phyloP scores from a whole-genome alignment of 2,888 invertebrate genomes.

The Drosophila nigricruria region DNA sequence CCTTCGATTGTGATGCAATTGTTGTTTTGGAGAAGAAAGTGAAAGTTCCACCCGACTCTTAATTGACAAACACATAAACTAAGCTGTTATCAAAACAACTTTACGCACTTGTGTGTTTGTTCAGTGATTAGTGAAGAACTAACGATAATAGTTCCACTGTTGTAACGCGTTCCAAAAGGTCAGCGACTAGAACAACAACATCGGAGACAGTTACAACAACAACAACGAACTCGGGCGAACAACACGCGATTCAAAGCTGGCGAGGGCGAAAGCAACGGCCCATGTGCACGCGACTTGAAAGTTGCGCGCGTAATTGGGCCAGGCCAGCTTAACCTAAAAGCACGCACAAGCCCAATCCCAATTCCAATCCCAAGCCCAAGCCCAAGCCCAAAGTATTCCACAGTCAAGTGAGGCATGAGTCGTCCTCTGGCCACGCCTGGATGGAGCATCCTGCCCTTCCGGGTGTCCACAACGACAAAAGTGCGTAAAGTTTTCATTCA shows the following conservation, averaged over 20 bases:
- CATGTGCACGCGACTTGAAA: slow-evolving; percentile 58
- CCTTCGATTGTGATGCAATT: slow-evolving; percentile 72
- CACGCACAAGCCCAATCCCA: slow-evolving; percentile 16
- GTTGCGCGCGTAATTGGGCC: slow-evolving; percentile 53
- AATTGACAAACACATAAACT: slow-evolving; percentile 30
- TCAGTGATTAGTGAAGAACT: slow-evolving; percentile 8
- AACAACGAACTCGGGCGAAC: slow-evolving; percentile 12
- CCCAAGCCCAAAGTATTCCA: slow-evolving; percentile 12
- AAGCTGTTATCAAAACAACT: slow-evolving; percentile 20
- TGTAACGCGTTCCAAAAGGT: slow-evolving; percentile 38
- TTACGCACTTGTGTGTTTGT: slow-evolving; percentile 3
- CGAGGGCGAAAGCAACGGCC: slow-evolving; percentile 21
- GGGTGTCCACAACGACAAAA: slow-evolving; percentile 84
- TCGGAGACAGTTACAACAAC: not conserved
- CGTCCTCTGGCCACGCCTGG: slow-evolving; percentile 70
- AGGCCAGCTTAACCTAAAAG: slow-evolving; percentile 60
- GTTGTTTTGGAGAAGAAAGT: slow-evolving; percentile 64
- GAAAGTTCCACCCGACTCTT: slow-evolving; percentile 57
- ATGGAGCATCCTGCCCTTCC: slow-evolving; percentile 81
- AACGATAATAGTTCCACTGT: slow-evolving; percentile 10
- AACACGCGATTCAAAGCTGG: slow-evolving; percentile 28
- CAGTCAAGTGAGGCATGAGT: slow-evolving; percentile 51
- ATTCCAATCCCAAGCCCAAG: not conserved
- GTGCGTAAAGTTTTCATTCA: slow-evolving; percentile 52
- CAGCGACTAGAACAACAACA: slow-evolving; percentile 29